Conservation (phyloP, 2,888 invertebrate species). For the Zonitis immaculata region DNA sequence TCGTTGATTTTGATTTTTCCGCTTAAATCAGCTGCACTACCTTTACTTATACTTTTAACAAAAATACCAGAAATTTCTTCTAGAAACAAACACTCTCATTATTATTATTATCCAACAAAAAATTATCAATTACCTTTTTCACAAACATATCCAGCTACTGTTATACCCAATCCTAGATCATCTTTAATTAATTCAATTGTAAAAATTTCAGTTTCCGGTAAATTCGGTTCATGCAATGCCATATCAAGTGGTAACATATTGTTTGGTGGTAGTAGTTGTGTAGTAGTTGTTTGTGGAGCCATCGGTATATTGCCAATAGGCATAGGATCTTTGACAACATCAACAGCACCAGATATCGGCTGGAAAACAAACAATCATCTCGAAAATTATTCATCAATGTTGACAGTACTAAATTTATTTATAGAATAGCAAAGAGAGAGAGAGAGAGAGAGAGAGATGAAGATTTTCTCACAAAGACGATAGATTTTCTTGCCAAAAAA, state of each 20-base stretch:
- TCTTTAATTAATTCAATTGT: slow-evolving; percentile 89
- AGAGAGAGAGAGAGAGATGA: too few relatives aligned
- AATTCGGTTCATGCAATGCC: slow-evolving; percentile 58
- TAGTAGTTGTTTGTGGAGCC: slow-evolving; percentile 7
- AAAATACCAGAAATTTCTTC: slow-evolving; percentile 99
- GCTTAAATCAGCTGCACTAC: slow-evolving; percentile 92
- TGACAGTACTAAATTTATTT: too few relatives aligned
- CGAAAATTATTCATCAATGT: too few relatives aligned
- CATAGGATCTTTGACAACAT: slow-evolving; percentile 60
- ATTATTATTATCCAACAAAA: too few relatives aligned
- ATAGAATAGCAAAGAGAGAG: too few relatives aligned
- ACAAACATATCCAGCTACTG: slow-evolving; percentile 95
- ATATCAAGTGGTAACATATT: slow-evolving; percentile 52
- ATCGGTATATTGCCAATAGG: slow-evolving; percentile 43
- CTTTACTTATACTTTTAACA: slow-evolving; percentile 96
- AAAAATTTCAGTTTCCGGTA: slow-evolving; percentile 87
- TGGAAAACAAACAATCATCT: slow-evolving; percentile 31
- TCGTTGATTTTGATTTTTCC: slow-evolving; percentile 92
- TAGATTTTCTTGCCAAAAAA: too few relatives aligned
- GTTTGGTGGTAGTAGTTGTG: slow-evolving; percentile 34
- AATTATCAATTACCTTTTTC: slow-evolving; percentile 84
- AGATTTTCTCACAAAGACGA: too few relatives aligned
- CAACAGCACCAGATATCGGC: slow-evolving; percentile 62
- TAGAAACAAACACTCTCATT: too few relatives aligned
- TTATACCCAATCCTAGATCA: slow-evolving; percentile 88